phyloP scores from a whole-genome alignment of 2,888 invertebrate species.

The Drosophila nigritarsus region DNA sequence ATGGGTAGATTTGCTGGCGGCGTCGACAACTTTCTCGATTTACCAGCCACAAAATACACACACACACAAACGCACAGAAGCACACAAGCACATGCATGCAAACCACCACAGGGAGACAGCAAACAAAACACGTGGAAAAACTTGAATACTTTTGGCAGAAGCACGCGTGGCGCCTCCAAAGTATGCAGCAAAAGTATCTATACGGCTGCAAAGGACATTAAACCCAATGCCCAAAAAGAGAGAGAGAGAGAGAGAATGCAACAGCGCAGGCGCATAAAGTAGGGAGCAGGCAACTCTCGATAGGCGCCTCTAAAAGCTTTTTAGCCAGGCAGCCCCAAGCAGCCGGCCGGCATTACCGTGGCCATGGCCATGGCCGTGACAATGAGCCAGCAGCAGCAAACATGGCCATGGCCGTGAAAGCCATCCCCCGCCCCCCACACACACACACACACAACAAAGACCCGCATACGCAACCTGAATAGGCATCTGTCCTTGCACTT shows the following conservation, averaged over 20 bases:
- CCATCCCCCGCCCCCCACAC: neutral
- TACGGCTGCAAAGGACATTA: slow-evolving; percentile 81
- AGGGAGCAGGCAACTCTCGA: slow-evolving; percentile 47
- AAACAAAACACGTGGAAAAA: slow-evolving; percentile 45
- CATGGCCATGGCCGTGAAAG: slow-evolving; percentile 76
- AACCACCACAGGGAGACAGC: neutral
- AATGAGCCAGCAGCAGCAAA: slow-evolving; percentile 49
- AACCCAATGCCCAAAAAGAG: slow-evolving; percentile 61
- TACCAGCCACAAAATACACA: slow-evolving; percentile 23
- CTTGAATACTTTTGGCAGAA: slow-evolving; percentile 30
- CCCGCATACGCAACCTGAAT: neutral
- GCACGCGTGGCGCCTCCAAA: slow-evolving; percentile 34
- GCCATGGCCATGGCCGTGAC: slow-evolving; percentile 80
- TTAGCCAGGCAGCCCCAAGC: slow-evolving; percentile 22
- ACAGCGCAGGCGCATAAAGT: slow-evolving; percentile 16
- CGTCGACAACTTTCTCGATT: slow-evolving; percentile 69
- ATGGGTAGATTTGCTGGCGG: slow-evolving; percentile 57
- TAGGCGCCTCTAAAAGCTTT: slow-evolving; percentile 54
- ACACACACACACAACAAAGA: neutral
- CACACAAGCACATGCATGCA: neutral
- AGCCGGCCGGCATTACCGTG: slow-evolving; percentile 60
- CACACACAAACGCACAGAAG: neutral
- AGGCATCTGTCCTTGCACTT: slow-evolving; percentile 75
- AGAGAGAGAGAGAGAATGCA: slow-evolving; percentile 13
- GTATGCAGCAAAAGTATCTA: slow-evolving; percentile 71